Evolutionary conservation across 2,113 vertebrate genomes (phyloP), one percentile per base, ranked within the genome.

Genomic region (Lipotes vexillifer): DNA sequence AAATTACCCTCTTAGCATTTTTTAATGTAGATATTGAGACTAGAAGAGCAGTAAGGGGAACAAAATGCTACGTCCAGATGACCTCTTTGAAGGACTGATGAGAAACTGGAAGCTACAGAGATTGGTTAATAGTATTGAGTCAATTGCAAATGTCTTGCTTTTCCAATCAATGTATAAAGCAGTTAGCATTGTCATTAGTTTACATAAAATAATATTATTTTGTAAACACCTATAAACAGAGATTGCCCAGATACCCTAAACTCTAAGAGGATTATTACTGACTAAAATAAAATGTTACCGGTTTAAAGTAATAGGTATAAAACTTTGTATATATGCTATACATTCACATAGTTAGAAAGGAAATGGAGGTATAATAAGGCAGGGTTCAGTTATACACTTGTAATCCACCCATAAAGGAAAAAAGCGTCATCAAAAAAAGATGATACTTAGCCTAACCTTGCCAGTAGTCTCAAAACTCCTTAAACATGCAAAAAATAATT

Each of bases 181-280:
- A 97, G 21, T 93, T 93, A 93, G 72, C 55, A 75, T 87, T 90
- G 71, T 78, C 46, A 94, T 93, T 87, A 52, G 8, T 66, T 95
- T 93, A 57, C 13, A 52, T 90, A 93, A 96, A 87, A 93, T 87
- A 92, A 57, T 94, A 84, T 97, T 96, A 72, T 80, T 98, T 98
- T 97, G 63, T 77, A 97, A 78, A 85, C 21, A 96, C 5, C 11
- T 46, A 74, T 97, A 96, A 94, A 95, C 44, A 55, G 41, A 90
- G 27, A 88, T 95, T 87, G 61, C 89, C 63, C 31, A 31, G 83
- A 55, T 96, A 97, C 46, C 33, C 78, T 97, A 41, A 97, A 89
- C 31, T 96, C 59, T n/a, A 89, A 90, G 13, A 36, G 49, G 49
- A 91, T n/a, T 90, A 72, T 92, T 96, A 49, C 29, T 63, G 72